Evolutionary conservation across 2,888 invertebrate genomes (phyloP), one percentile per base, ranked within the genome.

Genomic region (Orgyia antiqua): DNA sequence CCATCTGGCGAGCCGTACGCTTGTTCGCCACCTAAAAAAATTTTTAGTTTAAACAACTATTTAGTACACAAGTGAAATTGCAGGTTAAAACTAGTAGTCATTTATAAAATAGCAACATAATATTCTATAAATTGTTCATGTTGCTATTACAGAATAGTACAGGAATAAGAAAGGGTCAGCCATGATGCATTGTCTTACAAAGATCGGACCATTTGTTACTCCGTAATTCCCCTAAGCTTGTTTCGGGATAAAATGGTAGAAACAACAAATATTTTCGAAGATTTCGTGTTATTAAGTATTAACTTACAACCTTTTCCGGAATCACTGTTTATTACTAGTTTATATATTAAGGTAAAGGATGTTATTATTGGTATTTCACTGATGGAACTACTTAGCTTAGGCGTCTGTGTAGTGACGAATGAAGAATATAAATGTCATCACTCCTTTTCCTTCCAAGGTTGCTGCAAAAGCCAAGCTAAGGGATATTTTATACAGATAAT

Each of bases 291-390:
- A 19, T 23, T 19, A 19, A 20, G 19, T 33, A 29, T 47, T 35
- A 28, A 28, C 19, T 19, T 15, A 12, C 17, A 26, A 40, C 31
- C 40, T 31, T 27, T 9, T 12, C 3, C 15, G 3, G 21, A 27
- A 36, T 30, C 19, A 28, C 23, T 19, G 27, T 31, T 42, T 49
- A 35, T 49, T 45, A 13, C 21, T n/a, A 31, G 30, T 33, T 45
- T 36, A 49, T 42, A 28, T 42, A n/a, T n/a, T n/a, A n/a, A 45
- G 38, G 50, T 36, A 33, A 41, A 23, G 36, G 45, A 41, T 47
- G n/a, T 47, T 41, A 6, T 6, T 15, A 15, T 15, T 6, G 15
- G 15, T n/a, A n/a, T n/a, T n/a, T n/a, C n/a, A n/a, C n/a, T n/a
- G n/a, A n/a, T n/a, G n/a, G n/a, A n/a, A n/a, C n/a, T n/a, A n/a